Conservation (phyloP, 2,888 invertebrate genomes). For the Brachypalpus laphriformis region DNA sequence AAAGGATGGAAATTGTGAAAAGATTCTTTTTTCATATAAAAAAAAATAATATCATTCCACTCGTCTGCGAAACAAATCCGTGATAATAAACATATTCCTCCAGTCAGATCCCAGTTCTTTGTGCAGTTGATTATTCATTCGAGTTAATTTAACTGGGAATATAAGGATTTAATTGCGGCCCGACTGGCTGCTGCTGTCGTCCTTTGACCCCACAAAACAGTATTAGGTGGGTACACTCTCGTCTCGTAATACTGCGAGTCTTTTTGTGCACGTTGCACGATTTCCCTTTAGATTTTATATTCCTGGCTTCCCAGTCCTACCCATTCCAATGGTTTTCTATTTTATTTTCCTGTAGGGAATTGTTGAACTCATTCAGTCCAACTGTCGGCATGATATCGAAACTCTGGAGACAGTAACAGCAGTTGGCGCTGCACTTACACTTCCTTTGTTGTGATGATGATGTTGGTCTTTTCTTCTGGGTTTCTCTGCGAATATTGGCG, state of each 20-base stretch:
- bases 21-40: too few relatives aligned
- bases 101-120: constrained; percentile 39
- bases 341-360: constrained; percentile 49
- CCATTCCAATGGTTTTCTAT: constrained; percentile 11
- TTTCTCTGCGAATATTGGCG: constrained; percentile 8
- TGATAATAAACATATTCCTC: constrained; percentile 41
- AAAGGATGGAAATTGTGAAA: too few relatives aligned
- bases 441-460: constrained; percentile 50
- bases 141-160: constrained; percentile 65
- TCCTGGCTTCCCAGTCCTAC: neutral
- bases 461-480: neutral
- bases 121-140: constrained; percentile 56
- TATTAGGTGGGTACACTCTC: too few relatives aligned
- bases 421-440: constrained; percentile 53
- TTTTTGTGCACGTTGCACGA: constrained; percentile 5
- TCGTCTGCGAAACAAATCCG: constrained; percentile 15
- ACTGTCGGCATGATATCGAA: constrained; percentile 46
- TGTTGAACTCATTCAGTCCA: constrained; percentile 53
- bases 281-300: constrained; percentile 7
- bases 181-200: constrained; percentile 20
- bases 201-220: constrained; percentile 35
- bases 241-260: neutral
- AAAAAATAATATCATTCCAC: neutral
- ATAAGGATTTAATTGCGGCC: constrained; percentile 59
- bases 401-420: constrained; percentile 48